Base-by-base conservation (phyloP, 2,113 vertebrate species). In the Nesospiza acunhae region DNA sequence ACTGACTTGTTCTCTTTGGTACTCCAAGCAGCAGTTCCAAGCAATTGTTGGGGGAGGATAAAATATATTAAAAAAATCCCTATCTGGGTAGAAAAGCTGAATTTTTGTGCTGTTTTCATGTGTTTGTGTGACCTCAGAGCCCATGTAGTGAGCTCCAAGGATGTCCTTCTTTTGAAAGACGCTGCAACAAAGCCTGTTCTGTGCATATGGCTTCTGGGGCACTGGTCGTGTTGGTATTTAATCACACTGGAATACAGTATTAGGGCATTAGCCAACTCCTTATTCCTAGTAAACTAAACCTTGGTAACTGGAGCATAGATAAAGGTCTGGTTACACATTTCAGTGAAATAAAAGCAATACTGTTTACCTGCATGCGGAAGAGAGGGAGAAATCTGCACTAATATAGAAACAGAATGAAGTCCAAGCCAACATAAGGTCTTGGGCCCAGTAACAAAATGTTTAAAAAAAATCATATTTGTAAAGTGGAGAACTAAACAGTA, bases 301-400 rank as follows among this genome's bases (percentile, higher is more conserved):
- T 87, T 87, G 77, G 30, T 53, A 87, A 70, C 46, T 56, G 53
- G 30, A 62, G 42, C 50, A 42, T 9, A 55, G 95, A 59, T 89
- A 75, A 81, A 89, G 69, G 84, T 81, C 81, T 75, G 68, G 58
- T 69, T 90, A 26, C 46, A 19, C 30, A 44, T 91, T 96, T 95
- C 74, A 42, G 66, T 67, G 55, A 81, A 81, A 92, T 86, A 58
- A 86, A 87, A 67, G 52, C 60, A 69, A 13, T 91, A 13, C 21
- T 91, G 69, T 92, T 81, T 75, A 63, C 50, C 68, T 67, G 35
- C 37, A 19, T 39, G 77, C 47, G 59, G 73, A 74, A 76, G 35
- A 67, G 33, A 47, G 16, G 60, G 44, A 67, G 41, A 84, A 87
- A 58, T 41, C 22, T 77, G 13, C 69, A 19, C 47, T 67, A 8